These are phyloP conservation scores for Emmelina monodactyla DNA, from an alignment of 2,888 invertebrate species.

Conservation along the genomic window DNA sequence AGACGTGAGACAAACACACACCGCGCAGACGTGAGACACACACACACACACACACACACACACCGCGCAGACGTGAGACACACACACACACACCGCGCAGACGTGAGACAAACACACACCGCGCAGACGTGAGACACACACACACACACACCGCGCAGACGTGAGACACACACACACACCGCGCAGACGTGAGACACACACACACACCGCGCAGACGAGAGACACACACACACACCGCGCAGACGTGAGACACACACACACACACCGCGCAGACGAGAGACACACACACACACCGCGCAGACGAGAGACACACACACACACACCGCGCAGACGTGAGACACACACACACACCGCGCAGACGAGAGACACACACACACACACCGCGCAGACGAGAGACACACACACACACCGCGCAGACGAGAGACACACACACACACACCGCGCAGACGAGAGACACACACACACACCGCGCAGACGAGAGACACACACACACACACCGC, in stretches of 20 bases:
- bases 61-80: slow-evolving; percentile 90
- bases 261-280: slow-evolving; percentile 88
- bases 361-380: slow-evolving; percentile 91
- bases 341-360: slow-evolving; percentile 90
- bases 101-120: slow-evolving; percentile 81
- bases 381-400: slow-evolving; percentile 91
- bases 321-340: slow-evolving; percentile 90
- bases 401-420: slow-evolving; percentile 90
- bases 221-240: slow-evolving; percentile 87
- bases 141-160: slow-evolving; percentile 96
- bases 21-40: slow-evolving; percentile 88
- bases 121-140: slow-evolving; percentile 88
- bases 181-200: slow-evolving; percentile 90
- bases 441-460: slow-evolving; percentile 88
- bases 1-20: slow-evolving; percentile 83
- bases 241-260: slow-evolving; percentile 93
- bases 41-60: slow-evolving; percentile 90
- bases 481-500: slow-evolving; percentile 89
- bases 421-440: slow-evolving; percentile 92
- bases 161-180: too few species aligned
- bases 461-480: slow-evolving; percentile 89
- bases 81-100: slow-evolving; percentile 93
- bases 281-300: slow-evolving; percentile 95
- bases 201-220: slow-evolving; percentile 95
- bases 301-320: slow-evolving; percentile 91